A percentile compares a stretch with the other conserved stretches of the same genome.
phyloP scores from a whole-genome alignment of 2,797 vertebrate species.

The Amniataba percoides region DNA sequence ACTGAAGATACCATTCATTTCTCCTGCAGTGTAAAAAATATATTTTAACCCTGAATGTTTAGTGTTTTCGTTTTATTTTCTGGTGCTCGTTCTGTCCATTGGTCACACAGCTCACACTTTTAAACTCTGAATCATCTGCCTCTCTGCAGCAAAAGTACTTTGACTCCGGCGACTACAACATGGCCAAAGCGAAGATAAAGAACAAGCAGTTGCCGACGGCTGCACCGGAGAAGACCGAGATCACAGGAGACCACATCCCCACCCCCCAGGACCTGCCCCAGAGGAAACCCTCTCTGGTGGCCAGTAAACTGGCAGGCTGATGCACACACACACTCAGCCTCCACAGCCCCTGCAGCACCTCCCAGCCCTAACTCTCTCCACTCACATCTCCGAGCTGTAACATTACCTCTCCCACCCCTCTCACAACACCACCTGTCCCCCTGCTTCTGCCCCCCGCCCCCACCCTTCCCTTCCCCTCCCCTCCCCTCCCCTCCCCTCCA shows the following conservation, averaged over 20 bases:
- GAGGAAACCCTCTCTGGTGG: conserved; percentile 97
- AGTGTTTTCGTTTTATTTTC: no score
- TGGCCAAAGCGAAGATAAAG: conserved; percentile 99
- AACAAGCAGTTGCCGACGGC: conserved; percentile 96
- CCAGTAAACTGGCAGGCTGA: conserved; percentile 99
- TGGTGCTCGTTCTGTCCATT: not conserved
- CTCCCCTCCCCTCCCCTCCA: conserved; percentile 23
- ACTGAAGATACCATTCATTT: not conserved
- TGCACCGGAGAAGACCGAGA: conserved; percentile 95
- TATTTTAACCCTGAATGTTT: not conserved
- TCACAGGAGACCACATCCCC: conserved; percentile 98
- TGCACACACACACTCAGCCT: conserved; percentile 42
- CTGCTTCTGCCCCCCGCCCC: conserved; percentile 23
- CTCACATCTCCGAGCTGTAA: conserved; percentile 77
- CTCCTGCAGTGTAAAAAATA: not conserved
- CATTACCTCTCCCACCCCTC: conserved; percentile 50
- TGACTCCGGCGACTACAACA: conserved; percentile 99
- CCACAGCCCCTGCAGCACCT: conserved; percentile 36
- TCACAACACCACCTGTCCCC: conserved; percentile 32
- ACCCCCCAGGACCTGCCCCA: conserved; percentile 98
- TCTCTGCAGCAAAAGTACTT: conserved; percentile 96
- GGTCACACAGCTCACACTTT: not conserved
- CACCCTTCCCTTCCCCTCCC: conserved; percentile 23
- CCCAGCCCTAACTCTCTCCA: conserved; percentile 61
- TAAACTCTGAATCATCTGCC: not conserved